Evolutionary conservation across 2,888 invertebrate species (phyloP).

Genomic region (Blomia tropicalis): DNA sequence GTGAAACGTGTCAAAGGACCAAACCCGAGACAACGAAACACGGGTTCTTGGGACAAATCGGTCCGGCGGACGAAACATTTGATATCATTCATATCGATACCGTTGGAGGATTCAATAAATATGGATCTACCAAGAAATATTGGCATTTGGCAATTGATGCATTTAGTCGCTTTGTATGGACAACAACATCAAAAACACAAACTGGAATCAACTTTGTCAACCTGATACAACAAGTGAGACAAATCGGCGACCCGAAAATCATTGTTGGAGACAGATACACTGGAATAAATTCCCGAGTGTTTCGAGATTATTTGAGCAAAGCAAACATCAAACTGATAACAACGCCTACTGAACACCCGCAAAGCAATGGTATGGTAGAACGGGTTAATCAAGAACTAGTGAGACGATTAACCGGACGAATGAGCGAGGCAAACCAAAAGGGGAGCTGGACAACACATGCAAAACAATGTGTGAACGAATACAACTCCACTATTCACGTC

Average conservation of each 20-base stretch:
- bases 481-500: not conserved
- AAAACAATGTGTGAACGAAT: not conserved
- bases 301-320: not conserved
- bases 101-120: not conserved
- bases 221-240: not conserved
- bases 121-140: not conserved
- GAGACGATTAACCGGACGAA: not conserved
- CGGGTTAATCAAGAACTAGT: not conserved
- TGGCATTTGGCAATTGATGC: not conserved
- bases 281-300: not conserved
- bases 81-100: conserved; percentile 21
- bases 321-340: not conserved
- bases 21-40: not conserved
- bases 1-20: not conserved
- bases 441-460: not conserved
- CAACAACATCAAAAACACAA: not conserved
- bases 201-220: not conserved
- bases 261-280: not conserved
- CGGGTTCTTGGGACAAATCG: conserved; percentile 6
- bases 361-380: not conserved
- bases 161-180: not conserved
- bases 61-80: conserved; percentile 16
- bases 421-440: not conserved
- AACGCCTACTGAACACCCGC: not conserved
- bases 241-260: not conserved